These are phyloP conservation scores for Trinectes maculatus DNA, from an alignment of 2,113 vertebrate species.

Conservation along the genomic window DNA sequence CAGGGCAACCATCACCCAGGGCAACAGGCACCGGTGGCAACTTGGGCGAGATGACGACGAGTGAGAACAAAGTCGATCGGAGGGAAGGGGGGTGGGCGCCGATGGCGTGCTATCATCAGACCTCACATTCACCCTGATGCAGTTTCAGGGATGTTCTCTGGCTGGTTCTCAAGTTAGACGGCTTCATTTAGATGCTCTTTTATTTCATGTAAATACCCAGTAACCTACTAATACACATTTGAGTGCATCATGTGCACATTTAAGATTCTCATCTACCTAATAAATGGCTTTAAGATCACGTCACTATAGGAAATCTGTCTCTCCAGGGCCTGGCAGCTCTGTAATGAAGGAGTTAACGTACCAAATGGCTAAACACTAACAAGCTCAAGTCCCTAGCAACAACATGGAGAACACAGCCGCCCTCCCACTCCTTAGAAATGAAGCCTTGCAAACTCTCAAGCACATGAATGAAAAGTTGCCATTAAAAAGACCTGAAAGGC, in stretches of 20 bases:
- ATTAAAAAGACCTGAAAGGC: no score
- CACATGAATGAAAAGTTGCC: no score
- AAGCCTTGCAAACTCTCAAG: no score
- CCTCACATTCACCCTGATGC: not conserved
- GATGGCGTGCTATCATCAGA: not conserved
- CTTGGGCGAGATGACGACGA: conserved; percentile 33
- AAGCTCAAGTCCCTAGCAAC: conserved; percentile 51
- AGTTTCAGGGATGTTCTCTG: not conserved
- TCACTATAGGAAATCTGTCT: not conserved
- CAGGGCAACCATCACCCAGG: conserved; percentile 69
- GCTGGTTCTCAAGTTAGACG: not conserved
- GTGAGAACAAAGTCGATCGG: conserved; percentile 50
- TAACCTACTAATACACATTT: not conserved
- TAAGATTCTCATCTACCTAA: not conserved
- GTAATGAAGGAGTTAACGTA: conserved; percentile 27
- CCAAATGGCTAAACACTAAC: conserved; percentile 33
- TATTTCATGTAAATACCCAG: no score
- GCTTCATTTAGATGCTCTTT: not conserved
- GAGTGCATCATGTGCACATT: not conserved
- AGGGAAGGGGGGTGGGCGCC: not conserved
- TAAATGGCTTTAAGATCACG: not conserved
- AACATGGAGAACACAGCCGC: conserved; percentile 27
- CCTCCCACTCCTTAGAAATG: conserved; percentile 36
- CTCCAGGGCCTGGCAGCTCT: not conserved
- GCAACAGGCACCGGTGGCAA: conserved; percentile 58